Base-by-base conservation (phyloP, 2,113 vertebrate genomes). In the Ahaetulla prasina region DNA sequence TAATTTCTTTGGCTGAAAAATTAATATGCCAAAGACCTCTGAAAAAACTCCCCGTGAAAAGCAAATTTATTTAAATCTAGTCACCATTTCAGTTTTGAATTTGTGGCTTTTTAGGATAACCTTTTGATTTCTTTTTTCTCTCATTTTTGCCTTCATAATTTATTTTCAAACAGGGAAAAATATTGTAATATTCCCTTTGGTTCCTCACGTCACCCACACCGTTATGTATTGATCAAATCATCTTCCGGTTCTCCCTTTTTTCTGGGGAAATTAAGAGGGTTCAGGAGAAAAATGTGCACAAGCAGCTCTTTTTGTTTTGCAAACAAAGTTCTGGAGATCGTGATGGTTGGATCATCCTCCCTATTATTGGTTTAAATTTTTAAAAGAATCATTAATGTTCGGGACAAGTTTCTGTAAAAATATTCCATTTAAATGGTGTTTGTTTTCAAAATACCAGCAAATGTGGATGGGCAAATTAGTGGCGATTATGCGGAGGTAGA, bases 401-500 rank as follows among this genome's bases (percentile, higher is more conserved):
- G 92, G 88, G 80, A 45, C 4, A 80, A 93, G 95, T 96, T 96
- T 95, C 89, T 85, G 95, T 91, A 93, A 95, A 95, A 97, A 94
- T 92, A 95, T 23, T 3, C 57, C 50, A 54, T 30, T 39, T 23
- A 93, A 89, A 89, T 0, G 0, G 60, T 93, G 87, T 95, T 96
- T 97, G 95, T 95, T 97, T 95, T 39, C 94, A 95, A 95, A 97
- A 96, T 85, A 96, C 25, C 3, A 63, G 93, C 55, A 87, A 80
- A 84, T 2, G 60, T 47, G 92, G 91, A 85, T 0, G 2, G 47
- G 50, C 92, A 89, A n/a, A 89, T 35, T 47, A 0, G 0, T 87
- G 27, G 87, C 27, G 35, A 20, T 90, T 0, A 0, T 84, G 88
- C 89, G 85, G 53, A 54, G 43, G 0, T 0, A 90, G 88, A 96